phyloP scores from a whole-genome alignment of 2,888 invertebrate species.

The Ctena decussata region DNA sequence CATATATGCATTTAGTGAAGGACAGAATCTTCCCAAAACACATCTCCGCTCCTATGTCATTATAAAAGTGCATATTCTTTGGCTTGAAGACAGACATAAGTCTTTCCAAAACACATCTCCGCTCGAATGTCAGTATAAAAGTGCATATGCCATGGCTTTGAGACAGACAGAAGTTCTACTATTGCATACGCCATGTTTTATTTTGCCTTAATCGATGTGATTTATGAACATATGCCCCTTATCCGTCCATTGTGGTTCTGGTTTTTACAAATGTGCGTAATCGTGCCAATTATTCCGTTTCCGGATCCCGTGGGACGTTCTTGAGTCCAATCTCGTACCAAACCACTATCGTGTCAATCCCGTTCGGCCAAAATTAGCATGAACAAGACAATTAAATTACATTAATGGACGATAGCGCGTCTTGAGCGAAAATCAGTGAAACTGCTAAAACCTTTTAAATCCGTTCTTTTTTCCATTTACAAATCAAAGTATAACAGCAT shows the following conservation, averaged over 20 bases:
- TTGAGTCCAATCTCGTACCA: not conserved
- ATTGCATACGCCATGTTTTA: not conserved
- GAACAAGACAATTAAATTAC: conserved; percentile 42
- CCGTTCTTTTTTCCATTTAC: not conserved
- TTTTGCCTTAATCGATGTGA: conserved; percentile 10
- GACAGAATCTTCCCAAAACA: too few species aligned
- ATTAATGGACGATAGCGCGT: conserved; percentile 31
- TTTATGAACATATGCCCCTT: conserved; percentile 12
- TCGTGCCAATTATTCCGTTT: conserved; percentile 3
- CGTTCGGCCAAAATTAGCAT: conserved; percentile 32
- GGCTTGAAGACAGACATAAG: too few species aligned
- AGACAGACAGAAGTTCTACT: too few species aligned
- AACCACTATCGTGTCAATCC: not conserved
- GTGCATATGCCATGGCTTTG: too few species aligned
- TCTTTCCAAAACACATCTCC: too few species aligned
- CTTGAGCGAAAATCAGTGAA: conserved; percentile 4
- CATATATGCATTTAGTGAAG: too few species aligned
- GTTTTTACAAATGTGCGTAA: not conserved
- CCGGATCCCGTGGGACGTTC: not conserved
- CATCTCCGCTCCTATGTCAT: too few species aligned
- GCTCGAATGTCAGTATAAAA: too few species aligned
- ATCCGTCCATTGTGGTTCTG: conserved; percentile 6
- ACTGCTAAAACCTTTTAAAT: conserved; percentile 13
- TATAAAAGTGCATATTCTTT: too few species aligned
- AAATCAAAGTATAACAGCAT: not conserved